phyloP scores from a whole-genome alignment of 2,888 invertebrate genomes.

The Drosophila parthenogenetica region DNA sequence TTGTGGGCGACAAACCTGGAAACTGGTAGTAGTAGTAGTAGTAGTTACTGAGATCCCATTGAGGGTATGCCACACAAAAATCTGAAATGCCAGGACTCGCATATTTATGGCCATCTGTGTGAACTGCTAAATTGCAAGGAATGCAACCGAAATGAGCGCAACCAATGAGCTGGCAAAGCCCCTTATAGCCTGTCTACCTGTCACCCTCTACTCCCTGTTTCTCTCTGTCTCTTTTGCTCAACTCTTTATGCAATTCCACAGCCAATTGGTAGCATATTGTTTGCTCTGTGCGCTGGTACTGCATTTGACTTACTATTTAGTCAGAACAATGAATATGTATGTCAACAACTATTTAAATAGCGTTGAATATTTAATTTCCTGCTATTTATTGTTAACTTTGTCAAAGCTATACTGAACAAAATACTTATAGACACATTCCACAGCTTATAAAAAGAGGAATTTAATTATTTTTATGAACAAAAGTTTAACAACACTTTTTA shows the following conservation, averaged over 20 bases:
- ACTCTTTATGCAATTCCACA: conserved; percentile 8
- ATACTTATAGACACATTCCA: too few species aligned
- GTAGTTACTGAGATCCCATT: conserved; percentile 20
- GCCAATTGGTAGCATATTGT: conserved; percentile 2
- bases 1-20: conserved; percentile 11
- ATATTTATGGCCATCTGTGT: conserved; percentile 69
- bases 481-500: too few species aligned
- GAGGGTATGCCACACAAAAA: conserved; percentile 47
- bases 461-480: too few species aligned
- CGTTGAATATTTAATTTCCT: conserved; percentile 12
- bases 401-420: not conserved
- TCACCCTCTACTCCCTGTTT: not conserved
- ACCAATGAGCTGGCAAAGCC: conserved; percentile 38
- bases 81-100: conserved; percentile 64
- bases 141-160: conserved; percentile 47
- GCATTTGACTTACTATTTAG: conserved; percentile 17
- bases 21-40: too few species aligned
- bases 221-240: too few species aligned
- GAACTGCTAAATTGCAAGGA: conserved; percentile 50
- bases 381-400: conserved; percentile 7
- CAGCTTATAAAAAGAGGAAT: too few species aligned
- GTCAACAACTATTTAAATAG: conserved; percentile 8
- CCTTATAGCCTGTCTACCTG: not conserved
- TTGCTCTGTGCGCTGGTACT: not conserved
- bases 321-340: conserved; percentile 4